These are phyloP conservation scores for Paedocypris sp. DNA, from an alignment of 2,113 vertebrate genomes.

Conservation along the genomic window DNA sequence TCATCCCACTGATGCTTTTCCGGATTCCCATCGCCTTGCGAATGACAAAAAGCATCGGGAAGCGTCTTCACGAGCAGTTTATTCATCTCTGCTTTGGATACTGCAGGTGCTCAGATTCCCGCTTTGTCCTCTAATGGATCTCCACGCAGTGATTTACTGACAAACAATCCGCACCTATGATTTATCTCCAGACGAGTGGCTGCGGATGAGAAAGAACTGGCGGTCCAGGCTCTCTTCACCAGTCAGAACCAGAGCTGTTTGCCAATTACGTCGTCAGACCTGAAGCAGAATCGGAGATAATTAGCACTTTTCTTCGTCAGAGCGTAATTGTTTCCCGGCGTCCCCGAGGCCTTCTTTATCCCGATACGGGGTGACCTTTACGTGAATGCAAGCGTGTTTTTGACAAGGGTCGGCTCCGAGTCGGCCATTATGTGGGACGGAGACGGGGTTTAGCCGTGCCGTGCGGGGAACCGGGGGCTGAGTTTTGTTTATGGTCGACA, in stretches of 20 bases:
- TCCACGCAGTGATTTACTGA: conserved; percentile 11
- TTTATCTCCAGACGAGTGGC: not conserved
- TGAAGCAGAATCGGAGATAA: conserved; percentile 1
- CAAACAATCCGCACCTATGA: not conserved
- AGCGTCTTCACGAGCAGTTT: conserved; percentile 15
- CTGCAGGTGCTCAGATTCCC: conserved; percentile 13
- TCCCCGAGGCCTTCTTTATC: conserved; percentile 2
- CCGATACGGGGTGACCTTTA: conserved; percentile 6
- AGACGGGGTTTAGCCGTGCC: conserved; percentile 50
- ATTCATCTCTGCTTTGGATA: conserved; percentile 28
- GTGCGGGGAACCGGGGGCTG: conserved; percentile 49
- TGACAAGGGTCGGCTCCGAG: not conserved
- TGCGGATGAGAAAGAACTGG: not conserved
- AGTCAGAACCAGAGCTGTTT: conserved; percentile 27
- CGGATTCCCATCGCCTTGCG: conserved; percentile 23
- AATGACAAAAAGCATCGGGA: conserved; percentile 29
- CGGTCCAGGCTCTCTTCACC: too few relatives aligned
- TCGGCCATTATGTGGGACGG: not conserved
- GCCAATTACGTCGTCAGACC: conserved; percentile 39
- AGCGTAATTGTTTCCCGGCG: conserved; percentile 13
- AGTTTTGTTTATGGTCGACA: conserved; percentile 16
- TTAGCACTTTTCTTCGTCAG: not conserved
- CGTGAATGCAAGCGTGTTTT: conserved; percentile 1
- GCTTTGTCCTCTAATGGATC: conserved; percentile 15
- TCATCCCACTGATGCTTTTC: conserved; percentile 42